Evolutionary conservation across 1,140 invertebrate species (phyloP), one percentile per base, ranked within the genome.

Genomic region (Leptestheria dahalacensis): DNA sequence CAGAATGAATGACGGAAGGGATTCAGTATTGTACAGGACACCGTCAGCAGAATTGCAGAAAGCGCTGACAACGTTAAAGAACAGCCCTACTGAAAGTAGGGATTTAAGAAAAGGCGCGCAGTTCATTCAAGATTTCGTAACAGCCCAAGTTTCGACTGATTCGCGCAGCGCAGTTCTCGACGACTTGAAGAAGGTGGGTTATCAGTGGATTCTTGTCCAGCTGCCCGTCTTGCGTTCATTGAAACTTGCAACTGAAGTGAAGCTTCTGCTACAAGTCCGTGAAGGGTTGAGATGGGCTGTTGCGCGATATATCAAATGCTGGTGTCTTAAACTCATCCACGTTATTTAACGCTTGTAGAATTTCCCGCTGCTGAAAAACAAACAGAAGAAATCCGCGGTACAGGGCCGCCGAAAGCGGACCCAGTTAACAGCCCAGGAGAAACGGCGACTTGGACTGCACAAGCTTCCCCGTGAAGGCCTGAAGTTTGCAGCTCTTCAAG

Each of bases 401-500:
- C 18, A 33, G 33, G 54, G 15, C n/a, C 1, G 29, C 26, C 51
- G 33, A 24, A 57, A 61, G 63, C 47, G 24, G 18, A 71, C 70
- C 24, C 70, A 70, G 15, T 66, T 82, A 10, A 76, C 74, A 0
- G 69, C 76, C 20, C 75, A 72, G 60, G 78, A 82, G 64, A 77
- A 77, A 60, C 75, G 76, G 58, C 46, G 69, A 1, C 64, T 84
- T n/a, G 80, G 79, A 18, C 70, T 84, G 6, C 78, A 79, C 64
- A 73, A 73, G 56, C 66, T 82, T 28, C 73, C 75, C 28, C 73
- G 69, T 29, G 74, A 73, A 1, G 75, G 75, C 64, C 68, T 83
- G 18, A 77, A 77, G 59, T 88, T 84, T 69, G 68, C 69, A 23
- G 78, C 84, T 64, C 74, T 84, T 10, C 29, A 82, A 24, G 75